phyloP scores from a whole-genome alignment of 2,113 vertebrate species.

The Tachycineta bicolor region DNA sequence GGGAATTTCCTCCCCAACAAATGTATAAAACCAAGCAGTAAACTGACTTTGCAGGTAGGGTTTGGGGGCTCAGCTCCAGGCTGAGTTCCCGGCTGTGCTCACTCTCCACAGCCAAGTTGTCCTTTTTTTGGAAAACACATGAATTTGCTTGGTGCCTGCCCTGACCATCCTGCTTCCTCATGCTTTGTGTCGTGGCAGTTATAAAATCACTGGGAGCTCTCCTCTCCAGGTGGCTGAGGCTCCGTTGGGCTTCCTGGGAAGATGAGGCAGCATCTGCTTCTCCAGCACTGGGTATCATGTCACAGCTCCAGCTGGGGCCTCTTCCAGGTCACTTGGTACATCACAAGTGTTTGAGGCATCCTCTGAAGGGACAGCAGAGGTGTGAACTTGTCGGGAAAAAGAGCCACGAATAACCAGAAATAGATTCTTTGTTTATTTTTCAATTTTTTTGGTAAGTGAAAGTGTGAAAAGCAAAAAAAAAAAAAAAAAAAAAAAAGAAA shows the following conservation, averaged over 20 bases:
- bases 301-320: not conserved
- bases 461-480: not conserved
- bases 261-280: not conserved
- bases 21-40: not conserved
- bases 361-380: slow-evolving; percentile 42
- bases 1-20: not conserved
- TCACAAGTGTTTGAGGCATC: slow-evolving; percentile 8
- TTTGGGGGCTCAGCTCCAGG: not conserved
- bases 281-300: not conserved
- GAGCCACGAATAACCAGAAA: not conserved
- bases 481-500: not conserved
- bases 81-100: not conserved
- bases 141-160: not conserved
- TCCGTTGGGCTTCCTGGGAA: not conserved
- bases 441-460: not conserved
- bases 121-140: not conserved
- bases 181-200: not conserved
- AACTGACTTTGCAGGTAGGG: not conserved
- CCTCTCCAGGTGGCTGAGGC: not conserved
- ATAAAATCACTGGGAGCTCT: not conserved
- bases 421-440: not conserved
- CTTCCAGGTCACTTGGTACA: slow-evolving; percentile 40
- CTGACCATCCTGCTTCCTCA: not conserved
- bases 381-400: slow-evolving; percentile 22
- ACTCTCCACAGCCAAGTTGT: rapidly evolving